phyloP scores from a whole-genome alignment of 2,113 vertebrate genomes.

The Apeltes quadracus region DNA sequence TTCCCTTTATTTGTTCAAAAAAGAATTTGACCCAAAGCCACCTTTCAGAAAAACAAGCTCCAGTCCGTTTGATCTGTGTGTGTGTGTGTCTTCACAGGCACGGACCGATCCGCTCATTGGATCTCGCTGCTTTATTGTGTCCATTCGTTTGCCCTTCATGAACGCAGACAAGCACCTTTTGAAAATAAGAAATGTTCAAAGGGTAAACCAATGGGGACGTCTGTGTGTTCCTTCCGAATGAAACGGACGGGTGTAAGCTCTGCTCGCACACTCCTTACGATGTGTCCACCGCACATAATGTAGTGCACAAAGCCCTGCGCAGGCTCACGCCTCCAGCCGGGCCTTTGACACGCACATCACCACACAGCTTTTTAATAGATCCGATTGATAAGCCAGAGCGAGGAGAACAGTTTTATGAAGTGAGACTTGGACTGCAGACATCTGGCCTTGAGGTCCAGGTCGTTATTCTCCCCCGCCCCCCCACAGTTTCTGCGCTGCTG shows the following conservation, averaged over 20 bases:
- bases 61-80: conserved; percentile 51
- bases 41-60: conserved; percentile 40
- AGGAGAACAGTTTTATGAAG: conserved; percentile 66
- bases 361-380: conserved; percentile 51
- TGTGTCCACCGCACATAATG: conserved; percentile 11
- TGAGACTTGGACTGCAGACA: conserved; percentile 70
- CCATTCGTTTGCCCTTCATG: conserved; percentile 37
- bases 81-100: conserved; percentile 44
- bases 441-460: conserved; percentile 60
- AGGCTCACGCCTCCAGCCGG: conserved; percentile 13
- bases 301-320: conserved; percentile 6
- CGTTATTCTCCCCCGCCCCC: conserved; percentile 59
- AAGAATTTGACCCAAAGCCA: conserved; percentile 17
- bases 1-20: conserved; percentile 5
- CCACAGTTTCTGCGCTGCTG: conserved; percentile 50
- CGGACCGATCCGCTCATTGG: conserved; percentile 37
- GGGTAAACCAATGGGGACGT: conserved; percentile 48
- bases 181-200: conserved; percentile 40
- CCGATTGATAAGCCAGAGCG: conserved; percentile 60
- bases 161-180: not conserved
- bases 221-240: conserved; percentile 37
- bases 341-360: conserved; percentile 3
- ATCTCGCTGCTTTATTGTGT: conserved; percentile 47
- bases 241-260: conserved; percentile 20
- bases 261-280: conserved; percentile 15